Conservation (phyloP, 2,797 vertebrate genomes). For the Ctenochaetus hawaiiensis region DNA sequence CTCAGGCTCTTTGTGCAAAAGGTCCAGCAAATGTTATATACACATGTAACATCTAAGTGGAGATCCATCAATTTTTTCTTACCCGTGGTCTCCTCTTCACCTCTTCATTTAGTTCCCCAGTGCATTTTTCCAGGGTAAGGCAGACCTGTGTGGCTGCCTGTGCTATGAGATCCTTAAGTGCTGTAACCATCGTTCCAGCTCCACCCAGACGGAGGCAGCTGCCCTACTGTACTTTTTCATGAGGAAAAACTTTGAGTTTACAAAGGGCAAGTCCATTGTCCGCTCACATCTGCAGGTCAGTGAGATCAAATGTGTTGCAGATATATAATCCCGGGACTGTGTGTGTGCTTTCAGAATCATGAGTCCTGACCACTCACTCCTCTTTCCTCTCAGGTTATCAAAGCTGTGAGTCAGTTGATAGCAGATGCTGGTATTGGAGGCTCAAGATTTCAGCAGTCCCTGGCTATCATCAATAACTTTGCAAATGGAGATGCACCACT, state of each 20-base stretch:
- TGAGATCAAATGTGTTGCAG: background rate
- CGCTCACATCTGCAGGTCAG: constrained; percentile 97
- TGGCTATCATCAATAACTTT: constrained; percentile 98
- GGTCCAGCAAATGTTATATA: constrained; percentile 76
- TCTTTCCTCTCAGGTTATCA: constrained; percentile 89
- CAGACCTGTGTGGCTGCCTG: constrained; percentile 95
- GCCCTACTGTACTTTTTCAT: constrained; percentile 98
- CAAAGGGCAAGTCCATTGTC: constrained; percentile 97
- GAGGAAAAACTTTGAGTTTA: constrained; percentile 99
- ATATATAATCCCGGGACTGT: background rate
- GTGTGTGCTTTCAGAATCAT: background rate
- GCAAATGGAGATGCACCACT: constrained; percentile 97
- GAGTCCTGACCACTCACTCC: background rate
- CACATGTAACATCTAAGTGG: background rate
- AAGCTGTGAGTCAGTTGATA: constrained; percentile 97
- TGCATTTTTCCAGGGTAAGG: constrained; percentile 97
- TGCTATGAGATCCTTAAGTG: constrained; percentile 99
- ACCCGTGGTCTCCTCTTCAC: background rate
- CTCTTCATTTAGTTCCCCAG: constrained; percentile 89
- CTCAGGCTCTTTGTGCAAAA: constrained; percentile 95
- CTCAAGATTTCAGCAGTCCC: constrained; percentile 96
- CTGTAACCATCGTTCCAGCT: constrained; percentile 96
- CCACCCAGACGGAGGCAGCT: constrained; percentile 94
- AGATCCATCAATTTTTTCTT: background rate
- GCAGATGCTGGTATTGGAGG: constrained; percentile 97